These are phyloP conservation scores for Electrona antarctica DNA, from an alignment of 2,113 vertebrate genomes.

Conservation along the genomic window DNA sequence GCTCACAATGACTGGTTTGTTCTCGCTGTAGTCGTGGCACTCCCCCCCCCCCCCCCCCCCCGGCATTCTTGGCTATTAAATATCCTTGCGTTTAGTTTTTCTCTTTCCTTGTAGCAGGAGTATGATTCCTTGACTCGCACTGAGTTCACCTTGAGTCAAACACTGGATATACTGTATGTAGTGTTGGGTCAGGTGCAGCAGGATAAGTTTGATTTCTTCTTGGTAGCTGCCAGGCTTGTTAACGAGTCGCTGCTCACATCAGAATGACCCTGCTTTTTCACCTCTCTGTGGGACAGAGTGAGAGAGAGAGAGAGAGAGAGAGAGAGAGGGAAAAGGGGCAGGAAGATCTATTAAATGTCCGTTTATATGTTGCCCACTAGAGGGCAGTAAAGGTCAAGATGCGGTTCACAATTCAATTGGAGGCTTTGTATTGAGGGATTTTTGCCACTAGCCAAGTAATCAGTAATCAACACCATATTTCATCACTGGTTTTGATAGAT, in stretches of 20 bases:
- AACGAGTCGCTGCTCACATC: constrained; percentile 79
- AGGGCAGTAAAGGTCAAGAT: constrained; percentile 23
- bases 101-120: constrained; percentile 9
- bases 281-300: constrained; percentile 79
- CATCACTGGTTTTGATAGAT: no score
- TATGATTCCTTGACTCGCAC: constrained; percentile 8
- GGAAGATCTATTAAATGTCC: not conserved
- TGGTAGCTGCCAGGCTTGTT: constrained; percentile 79
- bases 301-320: constrained; percentile 6
- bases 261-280: constrained; percentile 81
- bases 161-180: not conserved
- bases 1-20: constrained; percentile 24
- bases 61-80: not conserved
- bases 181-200: constrained; percentile 81
- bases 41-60: not conserved
- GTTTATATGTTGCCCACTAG: constrained; percentile 10
- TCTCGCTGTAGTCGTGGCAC: not conserved
- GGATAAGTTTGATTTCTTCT: constrained; percentile 79
- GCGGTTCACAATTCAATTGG: not conserved
- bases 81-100: not conserved
- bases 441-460: no score
- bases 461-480: no score
- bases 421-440: no score
- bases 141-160: not conserved
- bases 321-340: not conserved